Conservation (phyloP, 2,888 invertebrate genomes). For the Cordilura impudica region DNA sequence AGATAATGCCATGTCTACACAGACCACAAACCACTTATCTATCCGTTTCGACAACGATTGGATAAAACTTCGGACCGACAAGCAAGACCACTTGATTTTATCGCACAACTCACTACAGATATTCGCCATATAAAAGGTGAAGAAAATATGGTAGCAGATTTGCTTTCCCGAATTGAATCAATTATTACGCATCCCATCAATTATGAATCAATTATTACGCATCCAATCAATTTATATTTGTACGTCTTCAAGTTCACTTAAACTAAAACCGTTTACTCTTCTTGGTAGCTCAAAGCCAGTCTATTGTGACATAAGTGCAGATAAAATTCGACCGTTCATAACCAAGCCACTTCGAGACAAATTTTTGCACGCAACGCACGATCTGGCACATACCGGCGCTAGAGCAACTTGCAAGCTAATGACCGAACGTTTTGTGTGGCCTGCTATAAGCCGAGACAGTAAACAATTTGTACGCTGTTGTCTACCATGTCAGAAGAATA, state of each 20-base stretch:
- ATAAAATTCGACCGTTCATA: constrained; percentile 51
- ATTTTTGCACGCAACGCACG: constrained; percentile 50
- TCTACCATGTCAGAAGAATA: constrained; percentile 46
- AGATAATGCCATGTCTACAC: constrained; percentile 59
- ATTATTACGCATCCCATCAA: constrained; percentile 43
- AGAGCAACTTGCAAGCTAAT: constrained; percentile 50
- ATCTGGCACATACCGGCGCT: constrained; percentile 46
- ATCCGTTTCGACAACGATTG: too few relatives aligned
- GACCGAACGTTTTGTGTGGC: constrained; percentile 66
- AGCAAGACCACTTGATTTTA: constrained; percentile 48
- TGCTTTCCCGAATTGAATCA: constrained; percentile 60
- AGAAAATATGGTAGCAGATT: constrained; percentile 56
- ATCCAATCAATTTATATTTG: constrained; percentile 35
- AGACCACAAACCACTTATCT: too few relatives aligned
- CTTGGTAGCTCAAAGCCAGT: constrained; percentile 5
- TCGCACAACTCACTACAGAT: constrained; percentile 44
- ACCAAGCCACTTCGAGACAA: constrained; percentile 43
- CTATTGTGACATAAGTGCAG: constrained; percentile 46
- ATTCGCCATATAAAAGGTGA: constrained; percentile 57
- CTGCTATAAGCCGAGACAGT: constrained; percentile 62
- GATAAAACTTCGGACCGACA: too few relatives aligned
- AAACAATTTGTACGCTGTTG: constrained; percentile 42
- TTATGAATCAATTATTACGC: constrained; percentile 52
- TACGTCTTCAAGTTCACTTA: too few relatives aligned
- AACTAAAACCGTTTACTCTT: too few relatives aligned